Base-by-base conservation (phyloP, 2,888 invertebrate genomes). In the Ectemnius cavifrons region DNA sequence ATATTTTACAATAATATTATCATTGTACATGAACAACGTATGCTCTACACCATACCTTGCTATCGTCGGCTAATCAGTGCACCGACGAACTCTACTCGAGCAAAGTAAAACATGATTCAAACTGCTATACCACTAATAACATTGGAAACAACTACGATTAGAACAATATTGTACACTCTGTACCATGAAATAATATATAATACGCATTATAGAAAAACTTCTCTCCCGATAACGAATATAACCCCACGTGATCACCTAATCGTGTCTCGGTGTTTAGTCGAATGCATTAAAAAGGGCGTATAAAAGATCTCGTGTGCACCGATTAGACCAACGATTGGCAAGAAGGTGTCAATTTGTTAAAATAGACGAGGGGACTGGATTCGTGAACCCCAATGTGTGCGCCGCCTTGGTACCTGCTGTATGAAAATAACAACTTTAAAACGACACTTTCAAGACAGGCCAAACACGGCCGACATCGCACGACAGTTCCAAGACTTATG, bases 1-100 rank as follows among this genome's bases (percentile, higher is more conserved):
- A 90, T 90, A 90, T 90, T 89, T 90, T 90, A 90, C 89, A 89
- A 89, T 89, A 89, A 89, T 90, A 88, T 88, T 89, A 90, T 88
- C 87, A 89, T 89, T 90, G 89, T 89, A 89, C 88, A 89, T 88
- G 87, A 89, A 90, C 90, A 89, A 89, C 87, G 82, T 89, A 89
- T 87, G 87, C 85, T 89, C 88, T 86, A 88, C 86, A 88, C 85
- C 88, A 85, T 81, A 72, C 78, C 68, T 83, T 80, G 81, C 79
- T 81, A 84, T 84, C 85, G 85, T 69, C 77, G 77, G 80, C 83
- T 84, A 87, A 86, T 81, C 88, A 86, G 84, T 86, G 83, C 85
- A 83, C 76, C 77, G 63, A 76, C 63, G 61, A 49, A 64, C 47
- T 70, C 58, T 57, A 47, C 67, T 63, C 63, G 46, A 57, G 20